These are phyloP conservation scores for Plusia festucae DNA, from an alignment of 2,888 invertebrate genomes.

Conservation along the genomic window DNA sequence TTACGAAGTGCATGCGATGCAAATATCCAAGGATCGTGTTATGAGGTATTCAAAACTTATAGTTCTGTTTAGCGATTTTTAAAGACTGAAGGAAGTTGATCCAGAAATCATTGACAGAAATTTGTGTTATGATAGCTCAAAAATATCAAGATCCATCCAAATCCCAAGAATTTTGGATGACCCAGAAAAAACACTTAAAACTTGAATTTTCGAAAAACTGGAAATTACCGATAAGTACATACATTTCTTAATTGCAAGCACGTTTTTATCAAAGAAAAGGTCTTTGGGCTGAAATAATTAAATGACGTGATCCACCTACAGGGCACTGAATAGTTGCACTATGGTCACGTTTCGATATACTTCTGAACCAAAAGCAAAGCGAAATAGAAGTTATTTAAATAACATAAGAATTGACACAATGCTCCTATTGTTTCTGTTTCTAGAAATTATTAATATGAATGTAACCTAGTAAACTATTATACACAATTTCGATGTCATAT, in stretches of 20 bases:
- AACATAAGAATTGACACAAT: constrained; percentile 39
- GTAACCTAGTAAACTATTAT: constrained; percentile 6
- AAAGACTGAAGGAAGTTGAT: no score
- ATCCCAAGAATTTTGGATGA: neutral
- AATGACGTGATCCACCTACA: neutral
- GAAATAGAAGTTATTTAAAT: constrained; percentile 14
- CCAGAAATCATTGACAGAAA: neutral
- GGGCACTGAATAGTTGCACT: neutral
- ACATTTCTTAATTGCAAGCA: no score
- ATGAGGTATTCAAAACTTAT: no score
- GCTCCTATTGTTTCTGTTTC: constrained; percentile 30
- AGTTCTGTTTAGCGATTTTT: no score
- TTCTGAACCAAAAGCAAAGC: constrained; percentile 18
- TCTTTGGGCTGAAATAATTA: no score
- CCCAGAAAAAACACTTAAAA: no score
- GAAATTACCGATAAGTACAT: no score
- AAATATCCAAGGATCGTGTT: no score
- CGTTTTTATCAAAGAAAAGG: no score
- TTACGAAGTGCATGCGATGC: no score
- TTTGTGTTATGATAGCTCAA: neutral
- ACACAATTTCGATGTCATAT: constrained; percentile 15
- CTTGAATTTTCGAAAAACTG: no score
- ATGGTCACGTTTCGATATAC: constrained; percentile 17
- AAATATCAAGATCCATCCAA: neutral
- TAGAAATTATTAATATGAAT: constrained; percentile 27